Evolutionary conservation across 2,888 invertebrate genomes (phyloP).

Genomic region (Mesoligia furuncula): DNA sequence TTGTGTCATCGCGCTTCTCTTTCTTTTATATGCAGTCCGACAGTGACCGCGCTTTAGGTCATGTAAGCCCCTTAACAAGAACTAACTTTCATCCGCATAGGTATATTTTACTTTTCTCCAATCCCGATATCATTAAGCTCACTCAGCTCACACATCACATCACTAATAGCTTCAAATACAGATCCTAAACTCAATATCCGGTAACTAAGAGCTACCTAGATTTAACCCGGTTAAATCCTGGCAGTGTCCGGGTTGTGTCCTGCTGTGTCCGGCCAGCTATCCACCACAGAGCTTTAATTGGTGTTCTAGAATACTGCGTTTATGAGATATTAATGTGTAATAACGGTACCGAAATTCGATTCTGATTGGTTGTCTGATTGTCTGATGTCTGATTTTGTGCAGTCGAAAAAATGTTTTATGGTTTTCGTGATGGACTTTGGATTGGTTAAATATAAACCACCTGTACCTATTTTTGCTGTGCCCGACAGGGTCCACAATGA

Average conservation of each 20-base stretch:
- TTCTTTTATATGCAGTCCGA: no score
- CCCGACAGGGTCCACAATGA: no score
- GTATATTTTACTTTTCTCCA: not conserved
- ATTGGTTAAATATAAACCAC: not conserved
- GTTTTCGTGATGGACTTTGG: not conserved
- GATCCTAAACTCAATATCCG: conserved; percentile 51
- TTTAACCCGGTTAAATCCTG: conserved; percentile 45
- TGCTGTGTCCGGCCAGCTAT: conserved; percentile 17
- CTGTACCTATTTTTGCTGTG: no score
- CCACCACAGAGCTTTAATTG: conserved; percentile 66
- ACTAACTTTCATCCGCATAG: not conserved
- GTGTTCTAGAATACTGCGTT: conserved; percentile 36
- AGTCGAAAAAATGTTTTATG: not conserved
- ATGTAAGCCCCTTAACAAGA: no score
- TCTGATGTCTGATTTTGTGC: not conserved
- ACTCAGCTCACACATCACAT: conserved; percentile 18
- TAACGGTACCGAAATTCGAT: conserved; percentile 21
- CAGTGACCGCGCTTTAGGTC: no score
- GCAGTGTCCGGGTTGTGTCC: conserved; percentile 17
- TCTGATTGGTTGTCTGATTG: conserved; percentile 7
- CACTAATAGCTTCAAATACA: conserved; percentile 26
- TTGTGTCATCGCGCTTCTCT: no score
- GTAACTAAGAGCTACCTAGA: conserved; percentile 42
- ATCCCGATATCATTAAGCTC: not conserved
- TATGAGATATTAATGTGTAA: conserved; percentile 17